These are phyloP conservation scores for Drymodes brunneopygia DNA, from an alignment of 2,113 vertebrate genomes.

Conservation along the genomic window DNA sequence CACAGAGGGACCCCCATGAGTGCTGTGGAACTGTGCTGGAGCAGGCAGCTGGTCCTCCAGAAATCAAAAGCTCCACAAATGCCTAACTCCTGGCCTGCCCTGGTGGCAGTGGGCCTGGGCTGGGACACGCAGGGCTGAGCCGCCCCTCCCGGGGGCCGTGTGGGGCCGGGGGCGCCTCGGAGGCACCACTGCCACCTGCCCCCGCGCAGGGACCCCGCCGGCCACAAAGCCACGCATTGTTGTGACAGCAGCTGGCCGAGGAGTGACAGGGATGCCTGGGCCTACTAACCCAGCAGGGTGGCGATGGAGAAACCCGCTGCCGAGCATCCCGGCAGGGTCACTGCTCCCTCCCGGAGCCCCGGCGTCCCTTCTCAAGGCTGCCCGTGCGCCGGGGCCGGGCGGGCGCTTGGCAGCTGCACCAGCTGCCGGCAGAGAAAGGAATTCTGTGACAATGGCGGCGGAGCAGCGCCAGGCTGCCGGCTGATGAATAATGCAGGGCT, in stretches of 20 bases:
- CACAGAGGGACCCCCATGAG: neutral
- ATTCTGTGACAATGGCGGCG: slow-evolving; percentile 6
- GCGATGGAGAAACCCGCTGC: neutral
- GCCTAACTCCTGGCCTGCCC: neutral
- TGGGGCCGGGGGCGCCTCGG: neutral
- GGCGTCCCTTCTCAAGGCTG: neutral
- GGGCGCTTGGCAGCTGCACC: neutral
- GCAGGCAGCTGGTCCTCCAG: neutral
- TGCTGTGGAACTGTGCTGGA: accelerated
- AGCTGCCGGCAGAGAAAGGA: neutral
- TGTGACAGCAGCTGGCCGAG: neutral
- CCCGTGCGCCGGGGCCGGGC: neutral
- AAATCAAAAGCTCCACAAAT: neutral
- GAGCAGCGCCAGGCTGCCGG: neutral
- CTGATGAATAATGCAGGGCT: slow-evolving; percentile 44
- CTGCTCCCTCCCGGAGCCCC: neutral
- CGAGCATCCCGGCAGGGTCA: neutral
- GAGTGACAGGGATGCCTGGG: slow-evolving; percentile 30
- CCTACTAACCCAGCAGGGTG: accelerated
- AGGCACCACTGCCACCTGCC: neutral
- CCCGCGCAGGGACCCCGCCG: neutral
- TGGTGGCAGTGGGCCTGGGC: neutral
- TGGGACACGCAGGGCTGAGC: neutral
- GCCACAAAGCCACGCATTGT: slow-evolving; percentile 26
- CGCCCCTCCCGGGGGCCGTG: neutral